A percentile compares a stretch with the other conserved stretches of the same genome.
Evolutionary conservation across 92 coral and sea anemone species (phyloP).

Genomic region (Epizoanthus ramosus): DNA sequence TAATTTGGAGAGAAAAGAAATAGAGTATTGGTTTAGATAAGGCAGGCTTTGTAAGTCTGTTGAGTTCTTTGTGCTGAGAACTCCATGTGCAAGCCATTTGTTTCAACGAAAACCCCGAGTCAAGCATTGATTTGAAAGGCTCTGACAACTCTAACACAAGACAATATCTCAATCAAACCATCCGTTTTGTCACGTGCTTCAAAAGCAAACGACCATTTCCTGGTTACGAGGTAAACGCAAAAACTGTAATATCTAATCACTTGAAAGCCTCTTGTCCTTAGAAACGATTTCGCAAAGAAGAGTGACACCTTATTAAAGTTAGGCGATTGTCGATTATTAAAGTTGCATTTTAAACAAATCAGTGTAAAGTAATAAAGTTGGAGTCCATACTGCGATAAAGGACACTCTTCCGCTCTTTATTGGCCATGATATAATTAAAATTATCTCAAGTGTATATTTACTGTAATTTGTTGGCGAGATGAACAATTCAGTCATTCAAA

Average conservation of each 20-base stretch:
- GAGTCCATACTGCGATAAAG: constrained; percentile 9
- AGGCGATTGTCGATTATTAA: constrained; percentile 39
- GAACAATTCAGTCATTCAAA: constrained; percentile 33
- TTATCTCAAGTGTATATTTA: constrained; percentile 37
- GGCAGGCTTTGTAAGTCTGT: neutral
- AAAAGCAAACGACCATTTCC: constrained; percentile 34
- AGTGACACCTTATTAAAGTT: constrained; percentile 34
- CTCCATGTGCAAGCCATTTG: constrained; percentile 39
- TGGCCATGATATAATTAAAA: constrained; percentile 40
- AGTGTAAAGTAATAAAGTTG: constrained; percentile 38
- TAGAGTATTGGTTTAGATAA: neutral
- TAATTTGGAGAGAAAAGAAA: neutral
- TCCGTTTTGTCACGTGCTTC: constrained; percentile 23
- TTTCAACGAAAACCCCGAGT: neutral
- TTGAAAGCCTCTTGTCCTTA: constrained; percentile 35
- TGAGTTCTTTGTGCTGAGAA: neutral
- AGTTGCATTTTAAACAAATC: constrained; percentile 45
- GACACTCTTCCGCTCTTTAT: constrained; percentile 30
- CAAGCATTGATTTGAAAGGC: neutral
- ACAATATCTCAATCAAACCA: constrained; percentile 36
- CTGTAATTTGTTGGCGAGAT: constrained; percentile 40
- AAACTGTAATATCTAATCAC: constrained; percentile 37
- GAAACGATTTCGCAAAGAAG: constrained; percentile 29
- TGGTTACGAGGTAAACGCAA: constrained; percentile 19
- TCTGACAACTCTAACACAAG: constrained; percentile 1